Conservation (phyloP, 92 coral and sea anemone genomes). For the Umimayanthus chanpuru region DNA sequence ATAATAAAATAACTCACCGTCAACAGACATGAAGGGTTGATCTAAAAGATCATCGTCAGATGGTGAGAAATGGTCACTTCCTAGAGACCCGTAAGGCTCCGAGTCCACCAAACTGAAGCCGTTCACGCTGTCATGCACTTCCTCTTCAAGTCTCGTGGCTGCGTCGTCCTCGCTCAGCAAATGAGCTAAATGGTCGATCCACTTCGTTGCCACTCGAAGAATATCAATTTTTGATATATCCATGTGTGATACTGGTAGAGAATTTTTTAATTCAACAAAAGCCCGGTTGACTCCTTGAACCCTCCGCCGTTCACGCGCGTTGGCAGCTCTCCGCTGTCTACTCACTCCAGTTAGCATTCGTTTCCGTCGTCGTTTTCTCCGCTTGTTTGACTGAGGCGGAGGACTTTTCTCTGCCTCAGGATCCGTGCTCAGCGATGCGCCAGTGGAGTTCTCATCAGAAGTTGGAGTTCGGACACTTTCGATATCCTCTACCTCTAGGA, state of each 20-base stretch:
- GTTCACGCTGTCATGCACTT: conserved; percentile 38
- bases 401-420: conserved; percentile 50
- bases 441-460: conserved; percentile 41
- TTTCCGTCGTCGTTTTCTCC: conserved; percentile 83
- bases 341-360: conserved; percentile 99
- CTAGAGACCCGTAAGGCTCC: conserved; percentile 38
- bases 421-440: conserved; percentile 46
- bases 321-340: conserved; percentile 96
- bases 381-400: conserved; percentile 38
- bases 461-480: conserved; percentile 25
- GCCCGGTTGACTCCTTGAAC: conserved; percentile 98
- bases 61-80: conserved; percentile 43
- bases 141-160: conserved; percentile 42
- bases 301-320: conserved; percentile 93
- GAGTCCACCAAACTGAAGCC: conserved; percentile 38
- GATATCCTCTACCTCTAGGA: conserved; percentile 35
- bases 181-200: conserved; percentile 95
- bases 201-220: conserved; percentile 88
- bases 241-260: conserved; percentile 93
- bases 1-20: conserved; percentile 40
- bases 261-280: conserved; percentile 92
- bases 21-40: conserved; percentile 45
- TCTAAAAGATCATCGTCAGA: conserved; percentile 44
- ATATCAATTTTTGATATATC: conserved; percentile 98
- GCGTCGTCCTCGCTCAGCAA: conserved; percentile 84